phyloP scores from a whole-genome alignment of 2,888 invertebrate genomes.

The Oxystoma pomonae region DNA sequence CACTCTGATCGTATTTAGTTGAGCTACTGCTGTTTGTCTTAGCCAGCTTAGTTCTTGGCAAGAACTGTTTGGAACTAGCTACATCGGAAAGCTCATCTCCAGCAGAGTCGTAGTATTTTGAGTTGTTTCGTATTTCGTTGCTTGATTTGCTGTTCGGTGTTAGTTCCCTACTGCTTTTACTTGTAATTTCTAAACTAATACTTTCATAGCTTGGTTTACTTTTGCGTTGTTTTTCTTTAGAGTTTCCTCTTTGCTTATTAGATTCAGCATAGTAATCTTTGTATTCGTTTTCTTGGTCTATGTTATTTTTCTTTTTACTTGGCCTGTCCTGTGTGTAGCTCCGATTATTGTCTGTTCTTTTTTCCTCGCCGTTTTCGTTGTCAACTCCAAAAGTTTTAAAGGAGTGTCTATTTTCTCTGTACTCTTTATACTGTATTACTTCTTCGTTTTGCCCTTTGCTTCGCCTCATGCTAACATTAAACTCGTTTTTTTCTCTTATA shows the following conservation, averaged over 20 bases:
- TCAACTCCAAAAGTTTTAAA: constrained; percentile 45
- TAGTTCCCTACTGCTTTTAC: constrained; percentile 21
- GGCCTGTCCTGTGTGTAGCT: constrained; percentile 26
- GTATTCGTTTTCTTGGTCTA: constrained; percentile 34
- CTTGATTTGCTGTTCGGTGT: constrained; percentile 3
- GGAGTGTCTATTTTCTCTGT: constrained; percentile 33
- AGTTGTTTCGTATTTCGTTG: constrained; percentile 18
- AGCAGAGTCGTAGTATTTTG: constrained; percentile 42
- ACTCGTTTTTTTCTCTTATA: constrained; percentile 36
- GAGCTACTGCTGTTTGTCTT: constrained; percentile 51
- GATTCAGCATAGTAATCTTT: constrained; percentile 35
- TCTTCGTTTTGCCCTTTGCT: constrained; percentile 33
- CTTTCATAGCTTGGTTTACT: constrained; percentile 43
- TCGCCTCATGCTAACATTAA: constrained; percentile 28
- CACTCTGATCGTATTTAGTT: constrained; percentile 40
- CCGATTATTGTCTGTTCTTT: constrained; percentile 33
- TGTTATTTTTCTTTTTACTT: constrained; percentile 25
- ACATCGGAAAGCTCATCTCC: constrained; percentile 44
- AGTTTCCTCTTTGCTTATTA: constrained; percentile 26
- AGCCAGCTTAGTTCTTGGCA: constrained; percentile 68
- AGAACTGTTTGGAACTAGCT: constrained; percentile 53
- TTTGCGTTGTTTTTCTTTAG: constrained; percentile 30
- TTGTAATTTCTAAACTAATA: constrained; percentile 41
- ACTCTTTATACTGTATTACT: constrained; percentile 35
- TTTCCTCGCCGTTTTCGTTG: constrained; percentile 40